Conservation (phyloP, 2,888 invertebrate genomes). For the Phaedon cochleariae region DNA sequence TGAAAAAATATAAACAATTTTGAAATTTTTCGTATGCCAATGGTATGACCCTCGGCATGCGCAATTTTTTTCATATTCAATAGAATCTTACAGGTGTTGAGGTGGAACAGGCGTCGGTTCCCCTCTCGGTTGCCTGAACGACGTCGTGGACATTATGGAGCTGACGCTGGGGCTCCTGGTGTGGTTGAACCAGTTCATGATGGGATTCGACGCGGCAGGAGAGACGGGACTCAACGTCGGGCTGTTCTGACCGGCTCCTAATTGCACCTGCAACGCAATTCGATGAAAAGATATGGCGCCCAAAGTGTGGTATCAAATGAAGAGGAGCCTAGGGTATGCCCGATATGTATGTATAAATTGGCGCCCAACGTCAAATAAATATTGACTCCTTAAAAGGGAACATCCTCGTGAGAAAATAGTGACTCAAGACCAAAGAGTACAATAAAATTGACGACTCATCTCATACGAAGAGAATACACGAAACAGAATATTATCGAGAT, state of each 20-base stretch:
- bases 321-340: no score
- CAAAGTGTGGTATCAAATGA: not conserved
- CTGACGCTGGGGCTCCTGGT: conserved; percentile 57
- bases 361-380: not conserved
- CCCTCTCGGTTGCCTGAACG: conserved; percentile 51
- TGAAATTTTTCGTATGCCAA: no score
- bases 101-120: conserved; percentile 56
- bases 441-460: no score
- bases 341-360: no score
- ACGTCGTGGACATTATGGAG: conserved; percentile 61
- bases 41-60: no score
- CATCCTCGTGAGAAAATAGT: not conserved
- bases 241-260: conserved; percentile 56
- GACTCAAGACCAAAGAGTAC: no score
- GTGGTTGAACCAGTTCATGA: conserved; percentile 54
- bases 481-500: no score
- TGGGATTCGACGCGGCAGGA: conserved; percentile 53
- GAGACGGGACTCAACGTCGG: conserved; percentile 59
- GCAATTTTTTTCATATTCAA: no score
- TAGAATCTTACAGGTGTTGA: conserved; percentile 39
- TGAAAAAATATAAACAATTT: no score
- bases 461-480: no score
- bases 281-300: not conserved
- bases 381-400: no score
- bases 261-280: conserved; percentile 36